Evolutionary conservation across 2,888 invertebrate genomes (phyloP), one percentile per base, ranked within the genome.

Genomic region (Epistrophe grossulariae): DNA sequence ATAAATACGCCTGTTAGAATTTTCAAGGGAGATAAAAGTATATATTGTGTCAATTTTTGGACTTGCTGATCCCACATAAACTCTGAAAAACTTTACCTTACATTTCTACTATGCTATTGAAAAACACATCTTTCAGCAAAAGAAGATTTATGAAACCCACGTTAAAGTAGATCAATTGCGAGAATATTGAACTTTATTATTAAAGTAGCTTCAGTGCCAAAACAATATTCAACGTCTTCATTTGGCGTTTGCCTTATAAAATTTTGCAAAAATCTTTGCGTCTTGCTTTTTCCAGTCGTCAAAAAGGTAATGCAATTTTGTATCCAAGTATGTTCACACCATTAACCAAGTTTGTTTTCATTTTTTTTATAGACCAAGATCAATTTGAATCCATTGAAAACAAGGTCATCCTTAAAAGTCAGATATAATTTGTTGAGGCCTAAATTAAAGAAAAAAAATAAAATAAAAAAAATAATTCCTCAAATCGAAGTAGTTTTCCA

Each of bases 321-420:
- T 10, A 2, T 19, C 66, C 48, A 66, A 50, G 7, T 35, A 35
- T 35, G 66, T 35, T 50, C 50, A 35, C 13, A 5, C 66, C 43
- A 50, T 50, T 31, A 31, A n/a, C 45, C 45, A 64, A 68, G 19
- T 50, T 48, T 8, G 24, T 15, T 13, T 17, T 17, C 28, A 10
- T 17, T 24, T 24, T 1, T 28, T 28, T 19, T 24, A n/a, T 55
- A n/a, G 38, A 15, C 52, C 70, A 52, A 55, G 70, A 70, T 55
- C 70, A 70, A 55, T 68, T 31, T 50, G 48, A 62, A 24, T 31
- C 31, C 31, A n/a, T 66, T 48, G 45, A 28, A 38, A 55, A 70
- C 55, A 70, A 70, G 70, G 70, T 70, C 70, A 48, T 28, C 55
- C 70, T 40, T n/a, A 55, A 52, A 70, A 70, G 70, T 40, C 70